A percentile compares a stretch with the other conserved stretches of the same genome.
Conservation (phyloP, 2,113 vertebrate species). For the Lathamus discolor region DNA sequence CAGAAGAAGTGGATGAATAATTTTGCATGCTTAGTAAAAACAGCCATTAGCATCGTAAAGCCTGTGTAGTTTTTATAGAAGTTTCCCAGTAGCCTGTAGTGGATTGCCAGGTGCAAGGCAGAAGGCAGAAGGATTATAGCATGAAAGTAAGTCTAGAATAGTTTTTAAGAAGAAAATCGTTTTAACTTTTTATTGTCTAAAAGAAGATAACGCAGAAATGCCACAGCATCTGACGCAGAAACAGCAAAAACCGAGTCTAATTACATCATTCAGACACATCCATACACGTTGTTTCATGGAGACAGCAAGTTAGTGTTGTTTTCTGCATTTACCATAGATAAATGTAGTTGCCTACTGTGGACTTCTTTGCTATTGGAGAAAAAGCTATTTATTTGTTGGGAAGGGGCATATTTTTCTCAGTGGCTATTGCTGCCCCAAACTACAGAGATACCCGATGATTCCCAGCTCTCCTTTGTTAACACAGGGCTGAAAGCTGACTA, state of each 20-base stretch:
- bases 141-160: neutral
- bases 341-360: neutral
- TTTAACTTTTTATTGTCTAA: constrained; percentile 16
- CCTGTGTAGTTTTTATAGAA: neutral
- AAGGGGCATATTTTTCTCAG: neutral
- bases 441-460: neutral
- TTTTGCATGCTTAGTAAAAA: neutral
- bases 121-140: neutral
- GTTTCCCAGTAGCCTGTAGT: neutral
- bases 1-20: neutral
- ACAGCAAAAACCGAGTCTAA: neutral
- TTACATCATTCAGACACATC: neutral
- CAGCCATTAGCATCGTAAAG: neutral
- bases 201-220: constrained; percentile 36
- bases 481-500: neutral
- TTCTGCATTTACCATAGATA: neutral
- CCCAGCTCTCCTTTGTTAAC: neutral
- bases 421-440: neutral
- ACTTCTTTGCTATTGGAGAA: neutral
- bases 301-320: neutral
- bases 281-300: neutral
- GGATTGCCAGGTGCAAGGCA: constrained; percentile 9
- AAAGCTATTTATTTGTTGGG: neutral
- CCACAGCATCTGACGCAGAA: constrained; percentile 23
- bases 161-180: constrained; percentile 8